Conservation (phyloP, 2,113 vertebrate species). For the Calyptomena viridis region DNA sequence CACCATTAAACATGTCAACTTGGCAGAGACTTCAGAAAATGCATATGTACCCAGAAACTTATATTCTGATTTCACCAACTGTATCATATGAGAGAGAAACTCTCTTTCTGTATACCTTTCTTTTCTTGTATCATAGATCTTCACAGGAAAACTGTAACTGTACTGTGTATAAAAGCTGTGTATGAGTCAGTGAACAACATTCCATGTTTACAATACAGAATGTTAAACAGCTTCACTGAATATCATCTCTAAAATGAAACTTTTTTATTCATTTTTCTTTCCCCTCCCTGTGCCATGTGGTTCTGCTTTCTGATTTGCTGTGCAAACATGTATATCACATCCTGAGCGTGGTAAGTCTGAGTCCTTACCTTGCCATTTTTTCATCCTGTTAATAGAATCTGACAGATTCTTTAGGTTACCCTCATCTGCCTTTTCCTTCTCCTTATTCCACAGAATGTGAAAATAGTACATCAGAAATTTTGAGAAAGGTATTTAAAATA, state of each 20-base stretch:
- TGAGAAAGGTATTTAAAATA: neutral
- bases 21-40: neutral
- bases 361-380: neutral
- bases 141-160: neutral
- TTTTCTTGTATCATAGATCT: neutral
- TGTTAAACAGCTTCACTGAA: neutral
- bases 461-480: neutral
- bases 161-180: neutral
- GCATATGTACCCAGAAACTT: neutral
- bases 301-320: neutral
- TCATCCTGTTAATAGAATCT: neutral
- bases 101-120: neutral
- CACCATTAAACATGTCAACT: neutral
- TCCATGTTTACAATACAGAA: neutral
- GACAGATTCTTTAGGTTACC: neutral
- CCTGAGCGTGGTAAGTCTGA: neutral
- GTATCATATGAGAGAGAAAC: neutral
- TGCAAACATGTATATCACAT: neutral
- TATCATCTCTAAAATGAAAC: neutral
- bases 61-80: neutral
- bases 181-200: neutral
- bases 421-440: neutral
- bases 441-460: neutral
- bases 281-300: fast-evolving
- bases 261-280: neutral